Conservation (phyloP, 2,113 vertebrate genomes). For the Lophura nycthemera region DNA sequence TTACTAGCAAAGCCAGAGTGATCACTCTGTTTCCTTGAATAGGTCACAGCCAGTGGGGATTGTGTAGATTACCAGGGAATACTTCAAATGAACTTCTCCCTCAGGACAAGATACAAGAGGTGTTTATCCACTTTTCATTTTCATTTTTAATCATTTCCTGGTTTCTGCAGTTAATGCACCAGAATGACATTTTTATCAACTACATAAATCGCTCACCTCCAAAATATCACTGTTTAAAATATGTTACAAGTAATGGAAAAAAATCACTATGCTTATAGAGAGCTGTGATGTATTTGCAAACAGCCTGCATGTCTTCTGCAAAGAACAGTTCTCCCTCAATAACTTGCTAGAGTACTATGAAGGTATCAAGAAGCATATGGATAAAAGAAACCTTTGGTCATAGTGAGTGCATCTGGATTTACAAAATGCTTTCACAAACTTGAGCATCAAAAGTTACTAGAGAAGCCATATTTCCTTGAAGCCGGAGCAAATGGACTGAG, state of each 20-base stretch:
- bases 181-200: background rate
- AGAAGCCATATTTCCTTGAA: background rate
- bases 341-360: background rate
- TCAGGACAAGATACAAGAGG: background rate
- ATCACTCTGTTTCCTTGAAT: background rate
- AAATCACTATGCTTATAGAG: background rate
- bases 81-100: background rate
- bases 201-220: background rate
- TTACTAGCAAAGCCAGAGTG: background rate
- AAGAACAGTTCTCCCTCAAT: background rate
- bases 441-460: background rate
- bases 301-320: background rate
- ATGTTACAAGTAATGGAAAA: background rate
- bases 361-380: background rate
- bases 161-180: background rate
- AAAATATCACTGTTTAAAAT: background rate
- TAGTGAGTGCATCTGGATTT: background rate
- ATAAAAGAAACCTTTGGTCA: fast-evolving
- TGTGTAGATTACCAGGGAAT: background rate
- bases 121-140: background rate
- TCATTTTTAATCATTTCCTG: background rate
- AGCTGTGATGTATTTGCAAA: background rate
- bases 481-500: background rate
- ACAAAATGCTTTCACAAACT: background rate
- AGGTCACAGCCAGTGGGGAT: background rate